Evolutionary conservation across 2,113 vertebrate genomes (phyloP), one percentile per base, ranked within the genome.

Genomic region (Proterorhinus semilunaris): DNA sequence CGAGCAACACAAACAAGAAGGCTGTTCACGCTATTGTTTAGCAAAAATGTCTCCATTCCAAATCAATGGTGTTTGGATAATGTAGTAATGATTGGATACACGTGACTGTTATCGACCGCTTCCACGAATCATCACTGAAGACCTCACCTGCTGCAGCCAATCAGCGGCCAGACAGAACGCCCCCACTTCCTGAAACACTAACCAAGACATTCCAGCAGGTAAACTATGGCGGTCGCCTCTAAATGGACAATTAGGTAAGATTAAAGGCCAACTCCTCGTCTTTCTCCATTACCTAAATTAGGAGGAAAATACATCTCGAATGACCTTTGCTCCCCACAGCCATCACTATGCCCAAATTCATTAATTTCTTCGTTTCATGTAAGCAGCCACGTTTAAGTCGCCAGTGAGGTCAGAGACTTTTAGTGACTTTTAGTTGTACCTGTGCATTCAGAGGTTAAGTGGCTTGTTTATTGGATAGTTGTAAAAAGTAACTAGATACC

Each of bases 191-290:
- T 89, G 89, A 84, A 90, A 91, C 78, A 86, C 76, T 75, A 86
- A 78, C 80, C 72, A 42, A 76, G 74, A 72, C 87, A 90, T 91
- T 87, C 87, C 89, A 76, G 83, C 86, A 86, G 86, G 83, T 87
- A 86, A 90, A 90, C 88, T 86, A 78, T 77, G 71, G 82, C 89
- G 79, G 81, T 81, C 74, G 75, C 78, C 88, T 83, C 86, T 83
- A 83, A 88, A 85, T 86, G 88, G 90, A 91, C 88, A 91, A 92
- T 90, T 88, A 87, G 68, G 71, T 69, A 81, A 91, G 90, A 93
- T 92, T 87, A 91, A 91, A 91, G 88, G 82, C 78, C 62, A 70
- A 47, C 79, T 85, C 80, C 84, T 91, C 84, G 49, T 85, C 87
- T 89, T 87, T 89, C 87, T 78, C 78, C 86, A 86, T 91, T 85